Evolutionary conservation across 2,113 vertebrate species (phyloP).

Genomic region (Dasyprocta punctata): DNA sequence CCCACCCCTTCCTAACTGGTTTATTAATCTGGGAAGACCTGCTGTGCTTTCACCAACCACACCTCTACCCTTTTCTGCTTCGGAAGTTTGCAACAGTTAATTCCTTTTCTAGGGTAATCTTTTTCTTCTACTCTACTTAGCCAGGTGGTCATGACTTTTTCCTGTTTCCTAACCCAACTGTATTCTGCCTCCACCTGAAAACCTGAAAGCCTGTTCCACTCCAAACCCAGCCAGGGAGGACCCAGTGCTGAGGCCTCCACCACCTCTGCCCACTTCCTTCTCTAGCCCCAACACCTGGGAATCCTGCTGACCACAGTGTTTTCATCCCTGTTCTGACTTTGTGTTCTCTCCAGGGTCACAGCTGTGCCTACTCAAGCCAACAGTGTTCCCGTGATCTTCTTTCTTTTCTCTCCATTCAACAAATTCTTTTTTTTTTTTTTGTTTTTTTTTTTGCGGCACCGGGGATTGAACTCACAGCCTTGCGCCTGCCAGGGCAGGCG

Average conservation of each 20-base stretch:
- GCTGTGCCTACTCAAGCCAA: background rate
- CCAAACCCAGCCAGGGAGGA: background rate
- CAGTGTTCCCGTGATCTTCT: accelerated
- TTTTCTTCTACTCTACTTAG: slow-evolving; percentile 45
- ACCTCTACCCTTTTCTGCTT: slow-evolving; percentile 50
- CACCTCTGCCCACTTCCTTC: background rate
- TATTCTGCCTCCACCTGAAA: background rate
- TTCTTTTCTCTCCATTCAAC: background rate
- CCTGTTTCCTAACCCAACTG: background rate
- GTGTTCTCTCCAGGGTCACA: background rate
- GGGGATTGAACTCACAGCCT: no score
- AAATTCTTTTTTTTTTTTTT: no score
- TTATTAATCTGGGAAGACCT: slow-evolving; percentile 57
- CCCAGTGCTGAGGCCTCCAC: background rate
- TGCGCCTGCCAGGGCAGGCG: no score
- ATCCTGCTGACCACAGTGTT: background rate
- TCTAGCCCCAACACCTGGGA: no score
- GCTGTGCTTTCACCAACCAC: slow-evolving; percentile 63
- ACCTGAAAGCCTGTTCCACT: background rate
- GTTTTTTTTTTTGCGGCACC: no score
- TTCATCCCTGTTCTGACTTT: background rate
- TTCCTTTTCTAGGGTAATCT: slow-evolving; percentile 39
- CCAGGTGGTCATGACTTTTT: background rate
- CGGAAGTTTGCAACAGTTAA: slow-evolving; percentile 46
- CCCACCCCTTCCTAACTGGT: background rate